These are phyloP conservation scores for Sialis fuliginosa DNA, from an alignment of 2,888 invertebrate genomes.

Conservation along the genomic window DNA sequence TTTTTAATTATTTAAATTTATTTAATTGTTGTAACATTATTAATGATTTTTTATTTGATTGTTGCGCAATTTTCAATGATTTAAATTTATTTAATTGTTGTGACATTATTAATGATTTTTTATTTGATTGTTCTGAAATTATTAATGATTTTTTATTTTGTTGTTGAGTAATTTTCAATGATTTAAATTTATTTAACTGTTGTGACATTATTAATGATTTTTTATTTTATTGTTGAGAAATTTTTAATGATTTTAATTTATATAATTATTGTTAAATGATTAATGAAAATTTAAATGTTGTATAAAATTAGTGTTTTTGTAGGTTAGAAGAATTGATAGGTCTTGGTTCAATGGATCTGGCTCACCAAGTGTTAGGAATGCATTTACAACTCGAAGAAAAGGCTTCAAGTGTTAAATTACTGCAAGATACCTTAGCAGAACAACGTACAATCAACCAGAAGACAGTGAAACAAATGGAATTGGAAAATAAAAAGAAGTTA, in stretches of 20 bases:
- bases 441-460: slow-evolving; percentile 30
- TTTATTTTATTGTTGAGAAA: too few relatives aligned
- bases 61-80: too few relatives aligned
- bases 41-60: too few relatives aligned
- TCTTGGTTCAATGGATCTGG: slow-evolving; percentile 37
- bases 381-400: slow-evolving; percentile 41
- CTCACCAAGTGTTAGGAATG: slow-evolving; percentile 40
- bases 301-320: slow-evolving; percentile 5
- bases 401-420: slow-evolving; percentile 34
- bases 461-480: slow-evolving; percentile 23
- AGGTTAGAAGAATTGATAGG: slow-evolving; percentile 37
- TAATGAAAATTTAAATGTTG: too few relatives aligned
- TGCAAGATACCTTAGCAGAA: slow-evolving; percentile 39
- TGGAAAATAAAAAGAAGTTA: slow-evolving; percentile 27
- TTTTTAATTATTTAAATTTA: too few relatives aligned
- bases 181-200: not conserved
- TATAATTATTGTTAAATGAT: too few relatives aligned
- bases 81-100: too few relatives aligned
- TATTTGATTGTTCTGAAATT: too few relatives aligned
- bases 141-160: too few relatives aligned
- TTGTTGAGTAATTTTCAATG: not conserved
- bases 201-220: not conserved
- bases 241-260: too few relatives aligned
- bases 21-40: too few relatives aligned
- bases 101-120: too few relatives aligned